Percentiles rank a stretch among this genome's conserved stretches.
Evolutionary conservation across 2,113 vertebrate species (phyloP).

Genomic region (Salvelinus sp.): DNA sequence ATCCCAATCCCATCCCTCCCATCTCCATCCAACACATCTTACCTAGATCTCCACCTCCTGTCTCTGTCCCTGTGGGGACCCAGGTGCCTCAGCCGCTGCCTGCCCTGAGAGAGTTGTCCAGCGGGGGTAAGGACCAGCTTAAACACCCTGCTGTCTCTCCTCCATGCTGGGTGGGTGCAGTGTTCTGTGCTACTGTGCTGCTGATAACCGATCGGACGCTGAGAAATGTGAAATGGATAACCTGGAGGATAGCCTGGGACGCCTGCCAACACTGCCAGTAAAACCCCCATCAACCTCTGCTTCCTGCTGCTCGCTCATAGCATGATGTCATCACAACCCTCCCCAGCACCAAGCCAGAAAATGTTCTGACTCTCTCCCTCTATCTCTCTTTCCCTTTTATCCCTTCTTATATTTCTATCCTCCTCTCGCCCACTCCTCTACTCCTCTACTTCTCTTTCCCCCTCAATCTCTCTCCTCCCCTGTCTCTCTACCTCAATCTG

Average conservation of each 20-base stretch:
- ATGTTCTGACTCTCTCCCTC: no score
- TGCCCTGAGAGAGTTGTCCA: conserved; percentile 1
- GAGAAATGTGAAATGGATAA: conserved; percentile 51
- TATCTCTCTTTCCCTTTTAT: background rate
- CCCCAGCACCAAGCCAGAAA: no score
- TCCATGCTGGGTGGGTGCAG: background rate
- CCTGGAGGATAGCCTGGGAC: conserved; percentile 23
- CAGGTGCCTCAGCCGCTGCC: background rate
- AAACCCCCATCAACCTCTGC: conserved; percentile 21
- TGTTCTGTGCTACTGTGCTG: conserved; percentile 15
- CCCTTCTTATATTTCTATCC: background rate
- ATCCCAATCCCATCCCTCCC: background rate
- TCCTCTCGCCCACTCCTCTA: no score
- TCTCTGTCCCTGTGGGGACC: background rate
- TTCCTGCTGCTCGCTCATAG: background rate
- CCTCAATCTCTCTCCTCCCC: background rate
- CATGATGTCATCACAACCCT: conserved; percentile 42
- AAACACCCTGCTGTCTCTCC: background rate
- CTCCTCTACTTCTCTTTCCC: no score
- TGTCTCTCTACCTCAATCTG: background rate
- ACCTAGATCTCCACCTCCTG: conserved; percentile 26
- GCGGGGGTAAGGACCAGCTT: background rate
- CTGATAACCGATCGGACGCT: background rate
- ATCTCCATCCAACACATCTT: background rate
- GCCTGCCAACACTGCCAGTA: conserved; percentile 43